Evolutionary conservation across 2,888 invertebrate genomes (phyloP), one percentile per base, ranked within the genome.

Genomic region (Volucella zonaria): DNA sequence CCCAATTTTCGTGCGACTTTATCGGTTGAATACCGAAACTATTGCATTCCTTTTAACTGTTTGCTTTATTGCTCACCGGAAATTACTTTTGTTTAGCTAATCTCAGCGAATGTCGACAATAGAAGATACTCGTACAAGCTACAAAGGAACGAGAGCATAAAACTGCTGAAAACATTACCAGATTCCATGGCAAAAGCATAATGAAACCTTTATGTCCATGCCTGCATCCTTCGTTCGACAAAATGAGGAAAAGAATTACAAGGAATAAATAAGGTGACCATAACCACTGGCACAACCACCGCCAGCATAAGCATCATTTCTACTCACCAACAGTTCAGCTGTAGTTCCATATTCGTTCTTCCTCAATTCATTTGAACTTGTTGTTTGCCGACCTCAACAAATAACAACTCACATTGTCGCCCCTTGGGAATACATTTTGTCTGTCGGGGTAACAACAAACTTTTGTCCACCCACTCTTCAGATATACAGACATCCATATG

Each of bases 361-460:
- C 52, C 52, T 52, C 67, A 81, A 85, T 77, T 64, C 76, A 85
- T 81, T 85, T 61, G 73, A 85, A 85, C 85, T 85, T 80, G 80
- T 85, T 85, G 85, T 85, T 81, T 67, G 85, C 52, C 76, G 76
- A 77, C 81, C 76, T 81, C 81, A 68, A 85, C 81, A 85, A 85
- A 85, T 81, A 71, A 77, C 81, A 76, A 64, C 58, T 77, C 73
- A 51, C 75, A 80, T 80, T 51, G 59, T 61, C 62, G 68, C 78
- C 85, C 76, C 68, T 10, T 38, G 73, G 81, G 76, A 59, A 23
- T 12, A 45, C 12, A 66, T 47, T 59, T 40, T 12, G 45, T 31
- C 11, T 31, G 31, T 31, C 31, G 31, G 51, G 18, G 68, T 58
- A 62, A 58, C 40, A 61, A 8, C 43, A 83, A 82, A 66, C 52